Conservation (phyloP, 2,113 vertebrate genomes). For the Oreocharis arfaki region DNA sequence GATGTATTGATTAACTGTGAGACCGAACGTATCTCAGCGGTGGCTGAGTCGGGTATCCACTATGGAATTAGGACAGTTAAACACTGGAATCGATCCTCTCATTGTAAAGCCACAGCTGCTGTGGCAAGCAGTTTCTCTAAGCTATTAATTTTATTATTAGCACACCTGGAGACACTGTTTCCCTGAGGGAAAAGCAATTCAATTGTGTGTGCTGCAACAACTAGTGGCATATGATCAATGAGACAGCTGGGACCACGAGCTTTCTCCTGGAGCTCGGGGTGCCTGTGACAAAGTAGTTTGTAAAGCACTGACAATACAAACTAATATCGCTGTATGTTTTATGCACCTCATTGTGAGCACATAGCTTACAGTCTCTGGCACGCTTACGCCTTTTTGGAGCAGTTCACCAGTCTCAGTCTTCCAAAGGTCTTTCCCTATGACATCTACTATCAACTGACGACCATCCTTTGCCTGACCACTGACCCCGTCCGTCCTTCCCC, state of each 20-base stretch:
- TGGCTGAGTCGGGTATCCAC: constrained; percentile 68
- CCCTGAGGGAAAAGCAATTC: constrained; percentile 80
- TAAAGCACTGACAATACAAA: not conserved
- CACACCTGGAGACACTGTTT: constrained; percentile 79
- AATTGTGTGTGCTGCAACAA: constrained; percentile 70
- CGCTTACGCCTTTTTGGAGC: not conserved
- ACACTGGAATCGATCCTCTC: constrained; percentile 76
- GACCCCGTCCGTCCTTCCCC: not conserved
- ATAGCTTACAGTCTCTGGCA: not conserved
- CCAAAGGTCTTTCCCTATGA: not conserved
- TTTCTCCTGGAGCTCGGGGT: not conserved
- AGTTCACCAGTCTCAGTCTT: not conserved
- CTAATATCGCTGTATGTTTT: constrained; percentile 9
- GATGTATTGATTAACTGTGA: constrained; percentile 73
- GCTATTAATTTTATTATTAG: constrained; percentile 88
- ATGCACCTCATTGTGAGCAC: not conserved
- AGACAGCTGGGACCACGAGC: constrained; percentile 44
- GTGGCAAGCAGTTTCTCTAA: constrained; percentile 81
- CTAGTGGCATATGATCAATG: constrained; percentile 73
- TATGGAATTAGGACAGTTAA: constrained; percentile 79
- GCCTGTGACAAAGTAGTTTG: constrained; percentile 19
- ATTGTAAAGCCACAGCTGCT: constrained; percentile 64
- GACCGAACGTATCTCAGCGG: constrained; percentile 56
- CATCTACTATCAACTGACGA: not conserved
- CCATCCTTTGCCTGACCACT: not conserved